These are phyloP conservation scores for Nipponacmea schrenckii DNA, from an alignment of 2,888 invertebrate species.

Conservation along the genomic window DNA sequence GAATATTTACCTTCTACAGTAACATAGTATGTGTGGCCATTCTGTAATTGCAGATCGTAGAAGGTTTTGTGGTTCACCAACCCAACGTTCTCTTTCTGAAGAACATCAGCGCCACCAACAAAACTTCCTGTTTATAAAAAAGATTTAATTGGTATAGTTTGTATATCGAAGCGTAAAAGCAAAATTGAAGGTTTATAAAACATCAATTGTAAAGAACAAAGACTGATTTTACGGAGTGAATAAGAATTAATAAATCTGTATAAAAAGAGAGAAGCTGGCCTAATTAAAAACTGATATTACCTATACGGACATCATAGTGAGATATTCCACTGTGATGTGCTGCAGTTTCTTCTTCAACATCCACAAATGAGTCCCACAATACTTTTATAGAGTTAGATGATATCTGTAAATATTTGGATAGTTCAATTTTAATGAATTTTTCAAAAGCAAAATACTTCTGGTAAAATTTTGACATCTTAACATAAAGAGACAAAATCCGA, in stretches of 20 bases:
- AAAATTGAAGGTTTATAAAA: too few relatives aligned
- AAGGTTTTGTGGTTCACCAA: neutral
- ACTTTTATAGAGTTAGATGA: neutral
- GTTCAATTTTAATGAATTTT: too few relatives aligned
- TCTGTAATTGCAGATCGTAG: neutral
- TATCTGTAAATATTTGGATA: too few relatives aligned
- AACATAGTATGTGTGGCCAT: neutral
- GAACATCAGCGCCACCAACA: neutral
- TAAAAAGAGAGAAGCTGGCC: too few relatives aligned
- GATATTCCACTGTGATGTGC: slow-evolving; percentile 17
- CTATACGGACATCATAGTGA: slow-evolving; percentile 10
- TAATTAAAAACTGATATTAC: neutral
- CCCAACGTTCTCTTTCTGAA: neutral
- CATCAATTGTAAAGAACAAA: too few relatives aligned
- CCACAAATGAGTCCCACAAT: slow-evolving; percentile 11
- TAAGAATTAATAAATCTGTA: too few relatives aligned
- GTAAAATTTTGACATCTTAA: too few relatives aligned
- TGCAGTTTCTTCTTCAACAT: slow-evolving; percentile 7
- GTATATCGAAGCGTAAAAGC: too few relatives aligned
- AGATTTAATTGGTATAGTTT: too few relatives aligned
- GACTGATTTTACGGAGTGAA: too few relatives aligned
- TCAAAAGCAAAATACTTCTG: too few relatives aligned
- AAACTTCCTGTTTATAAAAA: neutral
- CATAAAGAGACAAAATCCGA: too few relatives aligned
- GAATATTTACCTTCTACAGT: neutral